These are phyloP conservation scores for Numenius phaeopus DNA, from an alignment of 2,797 vertebrate genomes.

Conservation along the genomic window DNA sequence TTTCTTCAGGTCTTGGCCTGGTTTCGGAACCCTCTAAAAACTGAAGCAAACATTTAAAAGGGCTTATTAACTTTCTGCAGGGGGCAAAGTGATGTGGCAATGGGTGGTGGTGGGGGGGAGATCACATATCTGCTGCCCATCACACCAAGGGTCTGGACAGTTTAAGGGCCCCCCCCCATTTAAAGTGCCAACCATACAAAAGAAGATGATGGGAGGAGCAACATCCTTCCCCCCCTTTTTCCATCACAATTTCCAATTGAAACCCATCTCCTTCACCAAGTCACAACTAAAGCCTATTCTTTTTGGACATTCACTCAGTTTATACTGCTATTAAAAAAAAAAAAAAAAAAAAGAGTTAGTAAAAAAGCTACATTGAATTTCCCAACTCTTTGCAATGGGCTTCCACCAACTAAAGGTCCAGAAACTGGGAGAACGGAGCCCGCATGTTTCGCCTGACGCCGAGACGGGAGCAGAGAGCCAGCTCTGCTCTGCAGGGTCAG, in stretches of 20 bases:
- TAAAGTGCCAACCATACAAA: slow-evolving; percentile 64
- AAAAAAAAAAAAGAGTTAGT: slow-evolving; percentile 30
- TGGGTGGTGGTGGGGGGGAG: not conserved
- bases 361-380: slow-evolving; percentile 39
- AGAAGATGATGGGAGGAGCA: slow-evolving; percentile 17
- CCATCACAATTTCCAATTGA: not conserved
- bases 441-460: not conserved
- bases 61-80: not conserved
- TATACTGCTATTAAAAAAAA: not conserved
- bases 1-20: not conserved
- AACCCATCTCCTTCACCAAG: slow-evolving; percentile 21
- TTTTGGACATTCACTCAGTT: slow-evolving; percentile 22
- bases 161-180: not conserved
- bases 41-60: slow-evolving; percentile 19
- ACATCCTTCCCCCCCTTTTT: slow-evolving; percentile 27
- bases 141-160: not conserved
- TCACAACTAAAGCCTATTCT: not conserved
- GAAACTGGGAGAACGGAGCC: not conserved
- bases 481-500: slow-evolving; percentile 41
- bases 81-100: not conserved
- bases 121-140: not conserved
- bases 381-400: not conserved
- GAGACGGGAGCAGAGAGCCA: slow-evolving; percentile 33
- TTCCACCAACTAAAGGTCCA: slow-evolving; percentile 9
- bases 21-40: slow-evolving; percentile 26